Base-by-base conservation (phyloP, 2,113 vertebrate species). In the Strix aluco region DNA sequence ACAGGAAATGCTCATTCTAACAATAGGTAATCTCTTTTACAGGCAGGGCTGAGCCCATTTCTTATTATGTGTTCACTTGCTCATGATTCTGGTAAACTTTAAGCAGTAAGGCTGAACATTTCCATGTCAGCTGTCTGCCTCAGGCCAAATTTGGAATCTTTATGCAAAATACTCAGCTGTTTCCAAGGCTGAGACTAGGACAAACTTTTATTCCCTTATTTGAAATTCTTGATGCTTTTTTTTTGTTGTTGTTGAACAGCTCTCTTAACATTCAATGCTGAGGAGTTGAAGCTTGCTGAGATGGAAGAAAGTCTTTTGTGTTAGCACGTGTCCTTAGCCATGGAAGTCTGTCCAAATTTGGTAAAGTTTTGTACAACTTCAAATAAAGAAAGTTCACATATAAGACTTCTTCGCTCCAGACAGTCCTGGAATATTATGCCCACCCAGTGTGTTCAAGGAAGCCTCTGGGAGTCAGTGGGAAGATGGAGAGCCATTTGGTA, bases 1-100 rank as follows among this genome's bases (percentile, higher is more conserved):
- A 69, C 93, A 88, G 73, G 92, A 97, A 96, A 85, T 73, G 18
- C 65, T 88, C 17, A 77, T 88, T 81, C 74, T 85, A 65, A 88
- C 71, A 96, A 70, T 77, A 80, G 78, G 6, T 81, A 65, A 74
- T 87, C 30, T 92, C 71, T 86, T 27, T 91, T 82, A 67, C 11
- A 83, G 81, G 32, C 69, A 91, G 66, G 58, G 13, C 36, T 77
- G 67, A 93, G 34, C 30, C 36, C 30, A 25, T 85, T 94, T 95
- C 75, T 44, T 18, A 19, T 79, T 66, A 23, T 40, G 13, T 52
- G 10, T 69, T 85, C 27, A 17, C 44, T 85, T 90, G 42, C 46
- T 96, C 6, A 16, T 57, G 85, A 82, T 80, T 92, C 51, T 46
- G 36, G 26, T 90, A 69, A 92, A 88, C 74, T 88, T 83, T 9